phyloP scores from a whole-genome alignment of 92 coral and sea anemone genomes.

The Parazoanthus atlanticus region DNA sequence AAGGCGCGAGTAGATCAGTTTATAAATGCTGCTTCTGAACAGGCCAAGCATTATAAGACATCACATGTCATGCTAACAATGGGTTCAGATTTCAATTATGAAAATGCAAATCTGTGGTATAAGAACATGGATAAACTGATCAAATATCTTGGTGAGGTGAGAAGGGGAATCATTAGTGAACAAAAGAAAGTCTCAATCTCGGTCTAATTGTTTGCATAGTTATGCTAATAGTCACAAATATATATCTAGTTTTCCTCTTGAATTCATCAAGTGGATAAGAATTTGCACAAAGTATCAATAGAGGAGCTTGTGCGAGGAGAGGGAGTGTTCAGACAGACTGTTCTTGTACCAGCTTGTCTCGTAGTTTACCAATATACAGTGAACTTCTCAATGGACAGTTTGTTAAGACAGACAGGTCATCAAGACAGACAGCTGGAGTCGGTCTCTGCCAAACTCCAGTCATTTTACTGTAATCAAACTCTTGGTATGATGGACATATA shows the following conservation, averaged over 20 bases:
- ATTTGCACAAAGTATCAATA: no score
- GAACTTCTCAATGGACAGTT: no score
- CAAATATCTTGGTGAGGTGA: slow-evolving; percentile 74
- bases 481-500: no score
- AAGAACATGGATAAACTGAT: slow-evolving; percentile 88
- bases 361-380: no score
- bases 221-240: background rate
- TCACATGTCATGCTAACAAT: slow-evolving; percentile 84
- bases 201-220: background rate
- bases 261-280: no score
- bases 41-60: slow-evolving; percentile 79
- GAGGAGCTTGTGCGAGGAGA: no score
- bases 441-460: no score
- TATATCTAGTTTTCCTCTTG: background rate
- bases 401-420: no score
- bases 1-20: slow-evolving; percentile 72
- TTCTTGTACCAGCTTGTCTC: no score
- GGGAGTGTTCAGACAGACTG: no score
- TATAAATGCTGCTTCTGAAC: slow-evolving; percentile 60
- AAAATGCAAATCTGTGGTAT: slow-evolving; percentile 88
- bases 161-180: background rate
- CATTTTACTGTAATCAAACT: no score
- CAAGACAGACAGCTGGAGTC: no score
- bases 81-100: slow-evolving; percentile 92
- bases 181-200: background rate